Percentiles rank a stretch among this genome's conserved stretches.
Evolutionary conservation across 2,797 vertebrate species (phyloP).

Genomic region (Triplophysa yarkandensis): DNA sequence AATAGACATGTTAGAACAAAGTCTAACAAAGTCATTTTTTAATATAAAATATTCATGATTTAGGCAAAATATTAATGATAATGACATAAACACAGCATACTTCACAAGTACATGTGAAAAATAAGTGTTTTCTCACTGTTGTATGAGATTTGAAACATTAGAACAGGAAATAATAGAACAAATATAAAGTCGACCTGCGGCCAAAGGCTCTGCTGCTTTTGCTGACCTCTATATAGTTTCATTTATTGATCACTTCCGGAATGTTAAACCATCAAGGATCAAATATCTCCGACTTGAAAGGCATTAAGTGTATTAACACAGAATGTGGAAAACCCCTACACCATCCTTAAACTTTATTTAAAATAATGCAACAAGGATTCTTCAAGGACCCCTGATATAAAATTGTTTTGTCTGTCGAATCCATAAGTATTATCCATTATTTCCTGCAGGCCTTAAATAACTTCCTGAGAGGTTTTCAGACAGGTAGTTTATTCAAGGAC

Average conservation of each 20-base stretch:
- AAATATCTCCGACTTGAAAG: background rate
- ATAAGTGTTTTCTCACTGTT: background rate
- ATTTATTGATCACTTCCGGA: slow-evolving; percentile 24
- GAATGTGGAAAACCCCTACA: no score
- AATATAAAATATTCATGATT: no score
- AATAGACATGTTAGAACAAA: no score
- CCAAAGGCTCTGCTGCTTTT: background rate
- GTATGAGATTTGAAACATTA: background rate
- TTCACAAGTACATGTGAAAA: no score
- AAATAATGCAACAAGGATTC: slow-evolving; percentile 14
- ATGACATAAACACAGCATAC: no score
- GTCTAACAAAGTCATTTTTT: no score
- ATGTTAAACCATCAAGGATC: slow-evolving; percentile 3
- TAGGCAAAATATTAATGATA: no score
- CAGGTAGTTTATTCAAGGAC: background rate
- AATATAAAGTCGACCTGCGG: slow-evolving; percentile 5
- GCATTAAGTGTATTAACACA: no score
- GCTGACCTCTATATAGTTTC: slow-evolving; percentile 28
- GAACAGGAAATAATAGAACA: background rate
- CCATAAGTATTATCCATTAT: slow-evolving; percentile 25
- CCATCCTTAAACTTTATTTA: slow-evolving; percentile 3
- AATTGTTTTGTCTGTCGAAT: slow-evolving; percentile 6
- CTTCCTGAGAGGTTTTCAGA: background rate
- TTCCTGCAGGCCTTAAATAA: slow-evolving; percentile 6
- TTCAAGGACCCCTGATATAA: slow-evolving; percentile 13